These are phyloP conservation scores for Schizaphis graminum DNA, from an alignment of 2,888 invertebrate genomes.

Conservation along the genomic window DNA sequence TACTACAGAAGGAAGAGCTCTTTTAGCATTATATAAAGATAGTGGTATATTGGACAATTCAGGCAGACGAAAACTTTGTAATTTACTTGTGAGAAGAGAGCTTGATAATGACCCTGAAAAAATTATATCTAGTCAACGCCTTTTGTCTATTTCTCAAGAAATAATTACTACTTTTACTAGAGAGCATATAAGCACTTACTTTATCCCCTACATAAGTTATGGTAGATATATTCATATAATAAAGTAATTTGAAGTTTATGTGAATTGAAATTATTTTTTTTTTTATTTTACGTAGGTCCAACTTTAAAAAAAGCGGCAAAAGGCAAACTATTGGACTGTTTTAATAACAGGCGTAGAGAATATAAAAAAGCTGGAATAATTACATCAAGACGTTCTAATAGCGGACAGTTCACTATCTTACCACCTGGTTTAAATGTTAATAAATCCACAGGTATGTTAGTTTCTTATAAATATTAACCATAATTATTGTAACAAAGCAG, in stretches of 20 bases:
- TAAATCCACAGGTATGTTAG: neutral
- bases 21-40: neutral
- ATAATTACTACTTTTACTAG: neutral
- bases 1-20: neutral
- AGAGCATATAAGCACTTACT: conserved; percentile 7
- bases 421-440: neutral
- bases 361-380: conserved; percentile 9
- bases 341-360: neutral
- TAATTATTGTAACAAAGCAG: neutral
- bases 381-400: neutral
- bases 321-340: neutral
- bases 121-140: neutral
- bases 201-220: neutral
- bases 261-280: neutral
- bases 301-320: conserved; percentile 1
- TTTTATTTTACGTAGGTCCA: neutral
- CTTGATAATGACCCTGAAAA: neutral
- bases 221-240: neutral
- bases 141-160: neutral
- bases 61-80: conserved; percentile 15
- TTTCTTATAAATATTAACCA: neutral
- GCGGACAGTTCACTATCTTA: neutral
- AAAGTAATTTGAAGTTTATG: neutral
- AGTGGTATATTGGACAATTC: neutral
- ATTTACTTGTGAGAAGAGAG: neutral